A percentile compares a stretch with the other conserved stretches of the same genome.
These are phyloP conservation scores for Acronicta aceris DNA, from an alignment of 2,888 invertebrate genomes.

Conservation along the genomic window DNA sequence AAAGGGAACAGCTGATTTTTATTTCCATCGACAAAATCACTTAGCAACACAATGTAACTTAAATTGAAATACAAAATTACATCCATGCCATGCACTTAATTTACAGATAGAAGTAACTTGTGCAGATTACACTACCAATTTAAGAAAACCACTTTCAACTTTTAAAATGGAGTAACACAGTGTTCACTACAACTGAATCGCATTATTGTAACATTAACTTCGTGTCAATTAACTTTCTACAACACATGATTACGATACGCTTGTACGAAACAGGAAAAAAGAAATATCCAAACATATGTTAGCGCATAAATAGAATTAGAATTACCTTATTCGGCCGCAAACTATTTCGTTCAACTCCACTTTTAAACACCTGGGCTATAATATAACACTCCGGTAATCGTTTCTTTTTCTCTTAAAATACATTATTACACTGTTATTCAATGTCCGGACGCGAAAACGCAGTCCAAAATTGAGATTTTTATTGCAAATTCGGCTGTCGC, in stretches of 20 bases:
- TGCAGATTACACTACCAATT: constrained; percentile 42
- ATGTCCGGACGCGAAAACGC: constrained; percentile 83
- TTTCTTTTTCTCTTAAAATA: constrained; percentile 88
- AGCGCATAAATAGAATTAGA: constrained; percentile 66
- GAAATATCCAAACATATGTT: constrained; percentile 76
- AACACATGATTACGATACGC: constrained; percentile 46
- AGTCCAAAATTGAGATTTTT: constrained; percentile 80
- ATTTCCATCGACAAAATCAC: constrained; percentile 21
- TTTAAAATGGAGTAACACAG: constrained; percentile 28
- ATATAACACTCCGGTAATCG: constrained; percentile 87
- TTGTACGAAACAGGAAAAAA: constrained; percentile 51
- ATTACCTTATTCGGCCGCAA: constrained; percentile 81
- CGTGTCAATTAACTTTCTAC: constrained; percentile 60
- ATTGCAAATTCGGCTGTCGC: constrained; percentile 64
- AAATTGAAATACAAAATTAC: constrained; percentile 15
- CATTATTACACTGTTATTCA: constrained; percentile 87
- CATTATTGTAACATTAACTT: constrained; percentile 38
- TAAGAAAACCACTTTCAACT: constrained; percentile 47
- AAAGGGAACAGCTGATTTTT: constrained; percentile 54
- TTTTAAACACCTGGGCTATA: constrained; percentile 85
- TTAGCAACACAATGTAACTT: constrained; percentile 15
- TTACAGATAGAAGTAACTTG: constrained; percentile 39
- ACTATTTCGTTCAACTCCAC: constrained; percentile 80
- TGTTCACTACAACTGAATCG: constrained; percentile 33
- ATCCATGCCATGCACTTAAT: constrained; percentile 34